phyloP scores from a whole-genome alignment of 2,888 invertebrate species.

The Ormyrus thymus region DNA sequence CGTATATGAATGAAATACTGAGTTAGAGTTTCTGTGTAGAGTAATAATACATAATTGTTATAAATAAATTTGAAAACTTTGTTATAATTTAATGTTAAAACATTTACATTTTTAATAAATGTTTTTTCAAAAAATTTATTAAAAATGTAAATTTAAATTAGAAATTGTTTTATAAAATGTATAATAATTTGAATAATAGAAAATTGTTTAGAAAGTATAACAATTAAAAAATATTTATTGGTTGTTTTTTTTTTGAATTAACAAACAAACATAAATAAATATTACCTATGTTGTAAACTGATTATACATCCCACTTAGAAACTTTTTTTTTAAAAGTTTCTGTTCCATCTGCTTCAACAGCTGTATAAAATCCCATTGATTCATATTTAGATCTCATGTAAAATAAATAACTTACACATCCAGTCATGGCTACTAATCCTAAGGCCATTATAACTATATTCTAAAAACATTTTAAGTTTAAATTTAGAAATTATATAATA shows the following conservation, averaged over 20 bases:
- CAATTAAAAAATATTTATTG: conserved; percentile 23
- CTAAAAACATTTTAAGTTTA: conserved; percentile 77
- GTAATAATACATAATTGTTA: background rate
- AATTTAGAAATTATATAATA: background rate
- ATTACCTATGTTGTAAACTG: conserved; percentile 35
- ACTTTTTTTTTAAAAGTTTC: conserved; percentile 85
- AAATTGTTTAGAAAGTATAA: conserved; percentile 42
- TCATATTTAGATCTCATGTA: conserved; percentile 91
- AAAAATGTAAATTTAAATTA: conserved; percentile 7
- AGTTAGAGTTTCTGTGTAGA: background rate
- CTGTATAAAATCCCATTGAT: conserved; percentile 86
- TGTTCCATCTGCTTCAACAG: conserved; percentile 86
- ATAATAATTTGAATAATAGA: conserved; percentile 30
- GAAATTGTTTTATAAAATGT: conserved; percentile 27
- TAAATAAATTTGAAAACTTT: background rate
- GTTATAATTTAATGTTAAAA: background rate
- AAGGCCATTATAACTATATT: conserved; percentile 90
- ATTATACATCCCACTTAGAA: conserved; percentile 81
- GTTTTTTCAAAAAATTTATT: conserved; percentile 17
- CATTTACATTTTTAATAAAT: background rate
- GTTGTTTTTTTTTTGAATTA: conserved; percentile 36
- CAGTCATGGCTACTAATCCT: conserved; percentile 84
- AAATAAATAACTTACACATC: conserved; percentile 87
- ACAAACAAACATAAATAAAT: conserved; percentile 7
- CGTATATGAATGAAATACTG: background rate